Evolutionary conservation across 2,888 invertebrate genomes (phyloP).

Genomic region (Chymomyza procnemis): DNA sequence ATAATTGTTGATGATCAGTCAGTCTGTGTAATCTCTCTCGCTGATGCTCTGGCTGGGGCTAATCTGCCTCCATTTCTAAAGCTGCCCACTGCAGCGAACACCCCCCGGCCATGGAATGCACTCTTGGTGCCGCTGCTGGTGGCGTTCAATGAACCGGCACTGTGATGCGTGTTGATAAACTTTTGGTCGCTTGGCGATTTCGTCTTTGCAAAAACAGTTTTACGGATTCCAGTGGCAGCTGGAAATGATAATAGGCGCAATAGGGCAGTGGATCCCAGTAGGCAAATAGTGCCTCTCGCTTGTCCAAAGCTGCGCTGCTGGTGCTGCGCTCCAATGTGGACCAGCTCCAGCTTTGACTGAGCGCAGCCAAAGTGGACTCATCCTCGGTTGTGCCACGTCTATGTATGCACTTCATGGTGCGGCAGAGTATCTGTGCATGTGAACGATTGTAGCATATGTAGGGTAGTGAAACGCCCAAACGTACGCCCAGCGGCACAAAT

Average conservation of each 20-base stretch:
- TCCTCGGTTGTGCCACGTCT: slow-evolving; percentile 80
- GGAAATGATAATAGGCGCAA: slow-evolving; percentile 90
- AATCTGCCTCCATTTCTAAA: not conserved
- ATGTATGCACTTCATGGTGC: slow-evolving; percentile 80
- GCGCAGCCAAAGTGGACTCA: slow-evolving; percentile 38
- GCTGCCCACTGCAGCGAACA: slow-evolving; percentile 18
- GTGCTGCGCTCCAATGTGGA: slow-evolving; percentile 56
- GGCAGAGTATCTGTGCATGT: slow-evolving; percentile 82
- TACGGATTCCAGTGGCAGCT: slow-evolving; percentile 83
- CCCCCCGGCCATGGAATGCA: slow-evolving; percentile 11
- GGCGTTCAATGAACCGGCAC: slow-evolving; percentile 72
- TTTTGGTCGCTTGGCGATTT: slow-evolving; percentile 66
- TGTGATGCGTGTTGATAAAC: slow-evolving; percentile 70
- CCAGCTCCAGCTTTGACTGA: slow-evolving; percentile 74
- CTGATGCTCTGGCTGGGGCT: not conserved
- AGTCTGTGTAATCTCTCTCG: slow-evolving; percentile 6
- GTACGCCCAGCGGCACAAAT: slow-evolving; percentile 83
- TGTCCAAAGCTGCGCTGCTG: slow-evolving; percentile 82
- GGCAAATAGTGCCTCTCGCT: slow-evolving; percentile 88
- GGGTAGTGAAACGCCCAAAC: slow-evolving; percentile 88
- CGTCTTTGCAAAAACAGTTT: slow-evolving; percentile 80
- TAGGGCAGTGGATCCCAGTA: slow-evolving; percentile 93
- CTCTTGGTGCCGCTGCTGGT: slow-evolving; percentile 18
- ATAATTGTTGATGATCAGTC: slow-evolving; percentile 59
- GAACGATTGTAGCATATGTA: slow-evolving; percentile 88